Evolutionary conservation across 2,888 invertebrate species (phyloP).

Genomic region (Alentia gelatinosa): DNA sequence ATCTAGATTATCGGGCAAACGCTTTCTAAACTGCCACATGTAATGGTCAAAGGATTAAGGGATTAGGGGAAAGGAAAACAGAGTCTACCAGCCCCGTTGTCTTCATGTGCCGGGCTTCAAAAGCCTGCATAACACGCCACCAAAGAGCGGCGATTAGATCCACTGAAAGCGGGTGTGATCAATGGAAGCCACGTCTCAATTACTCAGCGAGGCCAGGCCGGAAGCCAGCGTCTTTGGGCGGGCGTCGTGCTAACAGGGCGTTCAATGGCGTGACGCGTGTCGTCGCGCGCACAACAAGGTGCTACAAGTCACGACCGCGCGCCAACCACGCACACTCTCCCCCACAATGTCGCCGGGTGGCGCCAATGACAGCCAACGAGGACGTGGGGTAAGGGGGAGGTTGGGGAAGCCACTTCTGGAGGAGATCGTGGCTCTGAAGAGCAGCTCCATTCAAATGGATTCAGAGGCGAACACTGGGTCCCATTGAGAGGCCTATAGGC

Average conservation of each 20-base stretch:
- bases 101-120: background rate
- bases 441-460: background rate
- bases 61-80: background rate
- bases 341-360: background rate
- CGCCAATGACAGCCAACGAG: too few relatives aligned
- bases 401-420: background rate
- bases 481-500: background rate
- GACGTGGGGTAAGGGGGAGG: background rate
- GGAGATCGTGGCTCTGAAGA: background rate
- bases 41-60: background rate
- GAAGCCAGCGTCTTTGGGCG: background rate
- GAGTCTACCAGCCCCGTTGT: background rate
- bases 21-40: background rate
- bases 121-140: background rate
- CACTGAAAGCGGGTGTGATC: background rate
- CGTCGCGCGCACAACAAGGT: background rate
- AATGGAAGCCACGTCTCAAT: background rate
- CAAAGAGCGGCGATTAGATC: slow-evolving; percentile 1
- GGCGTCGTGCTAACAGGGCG: background rate
- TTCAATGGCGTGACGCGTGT: background rate
- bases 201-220: background rate
- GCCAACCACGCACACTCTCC: background rate
- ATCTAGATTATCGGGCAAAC: background rate
- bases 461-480: background rate
- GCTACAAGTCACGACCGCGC: slow-evolving; percentile 12